Percentiles rank a stretch among this genome's conserved stretches.
Evolutionary conservation across 2,797 vertebrate genomes (phyloP).

Genomic region (Iguana delicatissima): DNA sequence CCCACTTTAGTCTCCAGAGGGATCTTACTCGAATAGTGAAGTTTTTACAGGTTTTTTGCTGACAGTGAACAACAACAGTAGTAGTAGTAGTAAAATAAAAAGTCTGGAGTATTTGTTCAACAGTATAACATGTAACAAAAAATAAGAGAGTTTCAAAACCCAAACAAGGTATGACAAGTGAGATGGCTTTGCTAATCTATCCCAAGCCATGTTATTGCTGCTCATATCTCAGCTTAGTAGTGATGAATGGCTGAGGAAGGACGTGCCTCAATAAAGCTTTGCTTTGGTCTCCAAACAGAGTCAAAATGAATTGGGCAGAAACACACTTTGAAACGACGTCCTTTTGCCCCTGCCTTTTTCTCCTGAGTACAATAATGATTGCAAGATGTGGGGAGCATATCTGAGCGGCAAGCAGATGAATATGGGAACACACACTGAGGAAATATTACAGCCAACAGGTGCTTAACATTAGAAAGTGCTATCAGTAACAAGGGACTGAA

Average conservation of each 20-base stretch:
- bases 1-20: neutral
- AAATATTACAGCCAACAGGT: conserved; percentile 70
- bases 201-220: conserved; percentile 55
- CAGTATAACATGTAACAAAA: conserved; percentile 21
- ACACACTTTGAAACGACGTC: conserved; percentile 76
- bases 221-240: conserved; percentile 52
- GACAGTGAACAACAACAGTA: neutral
- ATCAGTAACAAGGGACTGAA: conserved; percentile 64
- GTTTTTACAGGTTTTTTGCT: neutral
- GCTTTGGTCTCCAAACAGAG: conserved; percentile 69
- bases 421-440: conserved; percentile 71
- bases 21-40: neutral
- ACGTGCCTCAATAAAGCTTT: conserved; percentile 62
- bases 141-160: conserved; percentile 46
- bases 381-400: conserved; percentile 77
- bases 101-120: neutral
- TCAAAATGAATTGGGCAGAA: conserved; percentile 78
- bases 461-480: conserved; percentile 70
- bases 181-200: conserved; percentile 53
- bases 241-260: conserved; percentile 69
- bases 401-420: conserved; percentile 70
- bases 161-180: conserved; percentile 49
- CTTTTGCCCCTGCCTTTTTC: conserved; percentile 71
- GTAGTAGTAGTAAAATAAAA: neutral
- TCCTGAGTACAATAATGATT: conserved; percentile 75